Evolutionary conservation across 30 jellyfish, hydroid and myxozoan species (phyloP), one percentile per base, ranked within the genome.

Genomic region (Rhopilema esculentum): DNA sequence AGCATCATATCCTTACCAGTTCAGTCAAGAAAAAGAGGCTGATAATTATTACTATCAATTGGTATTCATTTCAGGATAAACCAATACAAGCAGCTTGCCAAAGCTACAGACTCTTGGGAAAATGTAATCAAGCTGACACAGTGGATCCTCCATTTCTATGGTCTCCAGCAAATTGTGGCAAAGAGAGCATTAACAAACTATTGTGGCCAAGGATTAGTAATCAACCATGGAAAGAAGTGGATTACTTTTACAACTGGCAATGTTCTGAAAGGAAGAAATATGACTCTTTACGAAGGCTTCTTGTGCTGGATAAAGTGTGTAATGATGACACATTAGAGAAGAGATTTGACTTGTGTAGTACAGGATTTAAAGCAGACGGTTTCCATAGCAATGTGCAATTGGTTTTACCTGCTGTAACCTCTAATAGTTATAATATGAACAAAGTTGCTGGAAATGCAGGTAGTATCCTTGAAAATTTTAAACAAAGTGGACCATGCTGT

Each of bases 141-240:
- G 30, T 63, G n/a, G 17, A 19, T n/a, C 27, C 17, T 19, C 30
- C 30, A 1, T 78, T 78, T 78, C 51, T 78, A 23, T 78, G 88
- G 88, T 28, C 33, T 18, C 77, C 77, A 66, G 23, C 28, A 12
- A 40, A 6, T 40, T 6, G 12, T 40, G 12, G 12, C 57, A 6
- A 40, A 40, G 12, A 12, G 9, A 40, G 12, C 8, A 66, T 17
- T 16, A 7, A 66, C 20, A 21, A 20, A 18, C 23, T 66, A 1
- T 1, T 31, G 23, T 66, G 77, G 77, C 77, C 28, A 20, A 2
- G 16, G 12, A 2, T 6, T 40, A 40, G 12, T 40, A 2, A 12
- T 12, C 6, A 40, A 2, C 57, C 6, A 40, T 40, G 57, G 57
- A 40, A 40, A 12, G 57, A 40, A 2, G 12, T 40, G 9, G 9